phyloP scores from a whole-genome alignment of 64 coral and sea anemone genomes.

The Montipora capricornis region DNA sequence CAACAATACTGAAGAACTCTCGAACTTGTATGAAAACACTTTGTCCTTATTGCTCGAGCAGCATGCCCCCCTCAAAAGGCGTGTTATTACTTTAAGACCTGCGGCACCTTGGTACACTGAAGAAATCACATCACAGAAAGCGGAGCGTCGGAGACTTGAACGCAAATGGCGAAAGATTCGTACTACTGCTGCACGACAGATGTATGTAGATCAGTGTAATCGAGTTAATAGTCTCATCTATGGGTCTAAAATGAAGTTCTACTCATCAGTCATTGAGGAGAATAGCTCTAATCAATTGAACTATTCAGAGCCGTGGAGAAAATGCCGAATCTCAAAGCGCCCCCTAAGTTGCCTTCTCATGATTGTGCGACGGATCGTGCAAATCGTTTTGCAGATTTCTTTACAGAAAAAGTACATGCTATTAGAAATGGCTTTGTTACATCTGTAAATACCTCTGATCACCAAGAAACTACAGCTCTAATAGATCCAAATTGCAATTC shows the following conservation, averaged over 20 bases:
- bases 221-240: background rate
- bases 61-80: too few relatives aligned
- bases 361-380: background rate
- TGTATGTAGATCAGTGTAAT: background rate
- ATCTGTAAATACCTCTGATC: background rate
- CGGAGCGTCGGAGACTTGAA: too few relatives aligned
- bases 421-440: slow-evolving; percentile 2
- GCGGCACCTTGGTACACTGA: too few relatives aligned
- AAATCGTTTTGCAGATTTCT: background rate
- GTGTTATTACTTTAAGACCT: too few relatives aligned
- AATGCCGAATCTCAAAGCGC: background rate
- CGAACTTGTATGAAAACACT: too few relatives aligned
- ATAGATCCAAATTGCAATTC: background rate
- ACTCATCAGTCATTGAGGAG: background rate
- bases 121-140: too few relatives aligned
- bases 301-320: background rate
- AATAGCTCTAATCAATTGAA: background rate
- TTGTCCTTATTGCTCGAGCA: too few relatives aligned
- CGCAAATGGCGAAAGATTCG: too few relatives aligned
- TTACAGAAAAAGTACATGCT: background rate
- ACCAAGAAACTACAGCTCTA: background rate
- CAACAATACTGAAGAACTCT: too few relatives aligned
- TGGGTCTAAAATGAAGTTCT: background rate
- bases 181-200: background rate
- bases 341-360: background rate